Conservation (phyloP, 2,888 invertebrate genomes). For the Euclidia mi region DNA sequence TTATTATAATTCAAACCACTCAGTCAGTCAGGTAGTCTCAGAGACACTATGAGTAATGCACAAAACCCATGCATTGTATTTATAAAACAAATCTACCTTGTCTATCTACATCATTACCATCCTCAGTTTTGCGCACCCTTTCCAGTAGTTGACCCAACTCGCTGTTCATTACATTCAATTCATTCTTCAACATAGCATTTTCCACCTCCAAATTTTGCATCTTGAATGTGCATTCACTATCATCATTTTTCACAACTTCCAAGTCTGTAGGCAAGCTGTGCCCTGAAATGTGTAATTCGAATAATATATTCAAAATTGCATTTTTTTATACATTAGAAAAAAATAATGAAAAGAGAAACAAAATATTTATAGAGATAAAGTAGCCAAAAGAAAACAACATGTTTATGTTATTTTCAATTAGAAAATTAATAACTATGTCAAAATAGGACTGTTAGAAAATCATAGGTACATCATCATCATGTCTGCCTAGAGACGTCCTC, state of each 20-base stretch:
- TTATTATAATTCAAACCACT: no score
- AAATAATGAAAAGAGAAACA: no score
- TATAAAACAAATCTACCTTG: slow-evolving; percentile 52
- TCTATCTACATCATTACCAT: slow-evolving; percentile 75
- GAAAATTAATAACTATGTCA: no score
- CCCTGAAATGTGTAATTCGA: slow-evolving; percentile 62
- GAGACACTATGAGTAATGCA: no score
- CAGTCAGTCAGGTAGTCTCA: no score
- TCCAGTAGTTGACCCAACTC: slow-evolving; percentile 77
- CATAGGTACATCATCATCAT: no score
- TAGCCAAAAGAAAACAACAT: no score
- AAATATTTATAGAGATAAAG: no score
- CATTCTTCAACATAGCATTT: slow-evolving; percentile 85
- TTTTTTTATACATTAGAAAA: no score
- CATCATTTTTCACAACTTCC: slow-evolving; percentile 63
- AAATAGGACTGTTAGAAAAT: no score
- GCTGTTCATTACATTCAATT: slow-evolving; percentile 80
- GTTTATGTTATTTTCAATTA: no score
- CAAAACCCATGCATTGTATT: slow-evolving; percentile 1
- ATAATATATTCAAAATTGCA: neutral
- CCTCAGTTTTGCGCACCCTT: slow-evolving; percentile 73
- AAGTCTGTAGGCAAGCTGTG: slow-evolving; percentile 75
- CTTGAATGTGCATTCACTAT: slow-evolving; percentile 63
- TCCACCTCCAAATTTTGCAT: slow-evolving; percentile 83
- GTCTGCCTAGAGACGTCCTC: no score